Evolutionary conservation across 2,113 vertebrate genomes (phyloP).

Genomic region (Syngnathus floridae): DNA sequence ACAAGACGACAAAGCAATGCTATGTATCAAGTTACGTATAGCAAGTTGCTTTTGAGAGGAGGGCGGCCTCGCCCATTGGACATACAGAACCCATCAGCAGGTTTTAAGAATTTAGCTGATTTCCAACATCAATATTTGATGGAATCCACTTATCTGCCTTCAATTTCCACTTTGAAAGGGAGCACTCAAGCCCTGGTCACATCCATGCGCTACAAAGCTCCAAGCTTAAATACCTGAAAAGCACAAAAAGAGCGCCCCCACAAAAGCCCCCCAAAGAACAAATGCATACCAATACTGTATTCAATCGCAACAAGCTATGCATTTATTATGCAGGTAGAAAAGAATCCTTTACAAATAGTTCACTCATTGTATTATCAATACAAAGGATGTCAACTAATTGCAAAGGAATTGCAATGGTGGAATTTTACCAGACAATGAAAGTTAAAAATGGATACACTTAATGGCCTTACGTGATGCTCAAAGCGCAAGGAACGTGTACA

Average conservation of each 20-base stretch:
- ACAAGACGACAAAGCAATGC: constrained; percentile 48
- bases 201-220: constrained; percentile 68
- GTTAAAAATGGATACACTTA: constrained; percentile 60
- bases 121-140: constrained; percentile 54
- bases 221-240: constrained; percentile 77
- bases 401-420: constrained; percentile 62
- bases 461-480: constrained; percentile 65
- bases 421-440: constrained; percentile 57
- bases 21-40: constrained; percentile 29
- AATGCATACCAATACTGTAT: constrained; percentile 74
- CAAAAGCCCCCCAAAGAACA: constrained; percentile 67
- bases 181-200: constrained; percentile 68
- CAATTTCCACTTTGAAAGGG: constrained; percentile 70
- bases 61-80: constrained; percentile 34
- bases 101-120: constrained; percentile 28
- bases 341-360: constrained; percentile 70
- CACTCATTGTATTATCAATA: constrained; percentile 66
- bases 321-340: constrained; percentile 74
- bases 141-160: constrained; percentile 72
- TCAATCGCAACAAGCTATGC: constrained; percentile 72
- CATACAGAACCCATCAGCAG: constrained; percentile 20
- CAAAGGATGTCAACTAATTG: constrained; percentile 65
- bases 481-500: constrained; percentile 69
- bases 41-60: constrained; percentile 47
- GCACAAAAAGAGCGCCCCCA: constrained; percentile 74